A percentile compares a stretch with the other conserved stretches of the same genome.
These are phyloP conservation scores for Eremobia ochroleuca DNA, from an alignment of 2,888 invertebrate species.

Conservation along the genomic window DNA sequence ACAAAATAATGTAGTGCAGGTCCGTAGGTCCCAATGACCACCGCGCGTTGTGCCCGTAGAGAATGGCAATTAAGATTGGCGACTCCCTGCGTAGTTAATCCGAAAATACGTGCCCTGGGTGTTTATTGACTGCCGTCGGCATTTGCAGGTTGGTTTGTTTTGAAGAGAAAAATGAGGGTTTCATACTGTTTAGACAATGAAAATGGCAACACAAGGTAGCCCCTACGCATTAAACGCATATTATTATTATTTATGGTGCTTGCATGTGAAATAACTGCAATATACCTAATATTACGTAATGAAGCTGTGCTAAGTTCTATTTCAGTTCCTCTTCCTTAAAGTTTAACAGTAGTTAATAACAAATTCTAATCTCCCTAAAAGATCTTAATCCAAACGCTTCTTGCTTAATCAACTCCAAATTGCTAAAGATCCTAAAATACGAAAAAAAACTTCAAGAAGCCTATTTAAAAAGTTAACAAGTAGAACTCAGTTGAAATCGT, in stretches of 20 bases:
- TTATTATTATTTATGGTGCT: slow-evolving; percentile 41
- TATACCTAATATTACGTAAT: background rate
- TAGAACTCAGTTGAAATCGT: slow-evolving; percentile 85
- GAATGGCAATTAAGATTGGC: slow-evolving; percentile 89
- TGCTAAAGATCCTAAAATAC: slow-evolving; percentile 57
- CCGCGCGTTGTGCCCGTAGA: slow-evolving; percentile 76
- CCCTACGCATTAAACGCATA: slow-evolving; percentile 39
- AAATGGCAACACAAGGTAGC: slow-evolving; percentile 47
- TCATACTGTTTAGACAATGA: slow-evolving; percentile 63
- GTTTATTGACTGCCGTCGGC: slow-evolving; percentile 87
- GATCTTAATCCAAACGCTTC: slow-evolving; percentile 60
- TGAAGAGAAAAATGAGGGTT: slow-evolving; percentile 74
- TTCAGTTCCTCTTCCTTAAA: slow-evolving; percentile 21
- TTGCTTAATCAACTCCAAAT: slow-evolving; percentile 66
- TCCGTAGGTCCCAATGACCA: slow-evolving; percentile 84
- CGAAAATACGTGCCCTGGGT: slow-evolving; percentile 89
- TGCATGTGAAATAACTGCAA: slow-evolving; percentile 12
- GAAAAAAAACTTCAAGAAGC: slow-evolving; percentile 71
- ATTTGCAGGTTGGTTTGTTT: slow-evolving; percentile 79
- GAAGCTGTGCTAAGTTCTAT: background rate
- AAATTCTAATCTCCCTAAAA: slow-evolving; percentile 51
- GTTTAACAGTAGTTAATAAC: slow-evolving; percentile 37
- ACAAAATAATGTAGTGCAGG: slow-evolving; percentile 87
- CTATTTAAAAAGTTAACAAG: slow-evolving; percentile 88
- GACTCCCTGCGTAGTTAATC: slow-evolving; percentile 89